Conservation (phyloP, 2,797 vertebrate genomes). For the Rhodeus uyekii region DNA sequence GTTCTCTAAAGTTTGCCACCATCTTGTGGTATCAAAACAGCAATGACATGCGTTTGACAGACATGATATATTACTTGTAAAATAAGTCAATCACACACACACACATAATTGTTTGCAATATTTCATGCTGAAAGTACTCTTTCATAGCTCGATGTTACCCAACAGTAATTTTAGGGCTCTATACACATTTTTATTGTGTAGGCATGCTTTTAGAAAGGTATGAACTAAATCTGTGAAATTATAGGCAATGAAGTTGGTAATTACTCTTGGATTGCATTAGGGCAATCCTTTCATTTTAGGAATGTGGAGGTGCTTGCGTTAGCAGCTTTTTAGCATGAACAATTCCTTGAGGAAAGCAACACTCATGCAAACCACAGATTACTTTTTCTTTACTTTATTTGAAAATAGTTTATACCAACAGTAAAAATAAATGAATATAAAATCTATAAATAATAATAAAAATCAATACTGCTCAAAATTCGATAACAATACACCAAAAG, state of each 20-base stretch:
- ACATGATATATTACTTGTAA: not conserved
- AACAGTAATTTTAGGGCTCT: not conserved
- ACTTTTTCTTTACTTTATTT: conserved; percentile 8
- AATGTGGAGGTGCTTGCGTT: not conserved
- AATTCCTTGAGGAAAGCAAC: not conserved
- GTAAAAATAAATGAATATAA: conserved; percentile 26
- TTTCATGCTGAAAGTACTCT: not conserved
- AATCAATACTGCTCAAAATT: conserved; percentile 5
- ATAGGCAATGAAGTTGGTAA: not conserved
- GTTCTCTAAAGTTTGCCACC: conserved; percentile 48
- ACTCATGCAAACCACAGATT: not conserved
- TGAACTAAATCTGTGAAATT: conserved; percentile 12
- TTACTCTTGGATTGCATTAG: conserved; percentile 9
- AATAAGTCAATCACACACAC: not conserved
- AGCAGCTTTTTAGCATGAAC: not conserved
- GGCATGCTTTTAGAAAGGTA: conserved; percentile 11
- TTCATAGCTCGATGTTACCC: not conserved
- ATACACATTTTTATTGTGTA: not conserved
- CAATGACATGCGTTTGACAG: conserved; percentile 22
- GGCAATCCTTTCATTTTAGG: conserved; percentile 13
- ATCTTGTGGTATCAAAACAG: conserved; percentile 47
- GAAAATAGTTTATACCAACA: conserved; percentile 16
- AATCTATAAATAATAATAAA: conserved; percentile 4
- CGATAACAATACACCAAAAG: too few species aligned
- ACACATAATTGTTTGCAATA: not conserved